These are phyloP conservation scores for Pangasius macronema DNA, from an alignment of 2,797 vertebrate species.

Conservation along the genomic window DNA sequence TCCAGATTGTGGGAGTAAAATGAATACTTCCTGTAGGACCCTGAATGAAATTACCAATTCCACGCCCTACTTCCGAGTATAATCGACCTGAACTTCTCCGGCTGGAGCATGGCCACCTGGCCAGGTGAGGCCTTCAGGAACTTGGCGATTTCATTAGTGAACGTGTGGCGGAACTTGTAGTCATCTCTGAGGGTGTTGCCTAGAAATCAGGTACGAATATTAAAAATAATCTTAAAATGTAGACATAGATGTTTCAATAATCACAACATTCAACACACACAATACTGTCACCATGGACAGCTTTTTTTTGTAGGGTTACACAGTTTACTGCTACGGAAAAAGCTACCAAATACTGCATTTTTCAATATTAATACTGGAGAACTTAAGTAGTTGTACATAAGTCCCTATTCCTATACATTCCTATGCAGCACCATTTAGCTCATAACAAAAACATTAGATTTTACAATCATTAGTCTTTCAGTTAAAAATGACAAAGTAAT, in stretches of 20 bases:
- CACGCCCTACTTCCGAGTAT: too few species aligned
- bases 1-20: too few species aligned
- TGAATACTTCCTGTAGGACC: too few species aligned
- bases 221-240: neutral
- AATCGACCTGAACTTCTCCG: slow-evolving; percentile 92
- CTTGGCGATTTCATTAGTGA: slow-evolving; percentile 83
- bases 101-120: slow-evolving; percentile 85
- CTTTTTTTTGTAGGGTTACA: neutral
- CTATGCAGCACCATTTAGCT: neutral
- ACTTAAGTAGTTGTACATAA: neutral
- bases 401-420: too few species aligned
- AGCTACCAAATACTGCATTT: neutral
- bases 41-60: too few species aligned
- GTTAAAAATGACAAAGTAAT: neutral
- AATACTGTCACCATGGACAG: neutral
- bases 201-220: slow-evolving; percentile 55
- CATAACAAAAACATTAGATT: neutral
- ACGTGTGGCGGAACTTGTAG: slow-evolving; percentile 91
- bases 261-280: neutral
- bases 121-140: slow-evolving; percentile 82
- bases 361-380: neutral
- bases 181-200: slow-evolving; percentile 91
- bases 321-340: neutral
- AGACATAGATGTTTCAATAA: neutral
- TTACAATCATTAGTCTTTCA: neutral